Percentiles rank a stretch among this genome's conserved stretches.
phyloP scores from a whole-genome alignment of 2,113 vertebrate species.

The Seriola aureovittata region DNA sequence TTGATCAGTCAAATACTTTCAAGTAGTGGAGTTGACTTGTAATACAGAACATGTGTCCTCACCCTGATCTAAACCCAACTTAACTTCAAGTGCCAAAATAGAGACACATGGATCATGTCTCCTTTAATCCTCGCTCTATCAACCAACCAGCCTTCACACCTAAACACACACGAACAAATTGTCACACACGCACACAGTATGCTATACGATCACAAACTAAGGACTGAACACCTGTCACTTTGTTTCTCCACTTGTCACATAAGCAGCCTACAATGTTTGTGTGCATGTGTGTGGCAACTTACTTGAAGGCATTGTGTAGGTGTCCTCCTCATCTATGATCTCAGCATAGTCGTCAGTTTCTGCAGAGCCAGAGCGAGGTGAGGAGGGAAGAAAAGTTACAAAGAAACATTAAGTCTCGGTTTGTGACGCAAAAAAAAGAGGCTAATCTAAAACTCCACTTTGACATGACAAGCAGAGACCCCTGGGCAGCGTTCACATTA shows the following conservation, averaged over 20 bases:
- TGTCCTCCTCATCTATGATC: constrained; percentile 99
- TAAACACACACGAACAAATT: not conserved
- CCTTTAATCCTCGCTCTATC: not conserved
- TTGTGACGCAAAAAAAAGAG: not conserved
- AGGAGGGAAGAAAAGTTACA: not conserved
- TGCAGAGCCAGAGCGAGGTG: constrained; percentile 68
- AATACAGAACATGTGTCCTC: not conserved
- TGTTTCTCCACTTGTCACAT: constrained; percentile 5
- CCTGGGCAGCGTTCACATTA: not conserved
- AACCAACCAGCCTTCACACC: not conserved
- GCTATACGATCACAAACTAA: not conserved
- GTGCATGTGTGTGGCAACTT: constrained; percentile 77
- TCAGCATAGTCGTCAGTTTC: constrained; percentile 99
- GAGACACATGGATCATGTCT: not conserved
- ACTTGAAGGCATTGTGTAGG: constrained; percentile 99
- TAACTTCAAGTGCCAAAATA: not conserved
- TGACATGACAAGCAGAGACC: not conserved
- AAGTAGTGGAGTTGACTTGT: not conserved
- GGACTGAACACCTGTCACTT: not conserved
- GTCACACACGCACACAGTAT: not conserved
- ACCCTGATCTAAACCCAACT: not conserved
- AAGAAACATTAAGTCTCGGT: not conserved
- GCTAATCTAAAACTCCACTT: not conserved
- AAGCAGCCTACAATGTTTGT: not conserved
- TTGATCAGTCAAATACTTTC: not conserved